Base-by-base conservation (phyloP, 2,113 vertebrate genomes). In the Indri indri region DNA sequence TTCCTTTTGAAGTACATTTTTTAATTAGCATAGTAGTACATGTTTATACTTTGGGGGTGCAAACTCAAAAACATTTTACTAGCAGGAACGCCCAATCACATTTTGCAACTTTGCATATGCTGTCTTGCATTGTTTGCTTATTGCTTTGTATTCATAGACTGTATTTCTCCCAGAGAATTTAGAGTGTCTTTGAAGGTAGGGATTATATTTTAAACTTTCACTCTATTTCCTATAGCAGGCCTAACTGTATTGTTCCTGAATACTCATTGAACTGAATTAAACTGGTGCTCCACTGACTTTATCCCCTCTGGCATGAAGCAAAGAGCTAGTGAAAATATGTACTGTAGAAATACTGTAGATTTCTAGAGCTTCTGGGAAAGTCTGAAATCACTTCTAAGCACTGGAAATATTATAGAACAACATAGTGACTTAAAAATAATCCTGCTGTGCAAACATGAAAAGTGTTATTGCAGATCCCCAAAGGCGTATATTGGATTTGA, bases 131-230 rank as follows among this genome's bases (percentile, higher is more conserved):
- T 95, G 59, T 85, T 77, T 89, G n/a, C 32, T 61, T 59, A 61
- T n/a, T 71, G 50, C 22, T 95, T 47, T 54, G 47, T 79, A 96
- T 45, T 68, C 20, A 76, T 0, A 40, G 32, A 12, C n/a, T 12
- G 5, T 20, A 70, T 63, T 92, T 92, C 47, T 82, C 63, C 20
- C 22, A 45, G 82, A 70, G 52, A 92, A 88, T 90, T 16, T 47
- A 37, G 37, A 88, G 52, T 88, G 8, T 89, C 68, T 47, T 85
- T 95, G 82, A 92, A 66, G 37, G 14, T 52, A 79, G 47, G 25
- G 27, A 89, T 77, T 91, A 57, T 70, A n/a, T 83, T n/a, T 95
- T 85, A 89, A 95, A 65, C 3, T 42, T 95, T 74, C 45, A 92
- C 65, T 95, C 10, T 85, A 50, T 27, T 47, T 94, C 25, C 47